Percentiles rank a stretch among this genome's conserved stretches.
These are phyloP conservation scores for Hirtodrosophila histrioides DNA, from an alignment of 2,888 invertebrate genomes.

Conservation along the genomic window DNA sequence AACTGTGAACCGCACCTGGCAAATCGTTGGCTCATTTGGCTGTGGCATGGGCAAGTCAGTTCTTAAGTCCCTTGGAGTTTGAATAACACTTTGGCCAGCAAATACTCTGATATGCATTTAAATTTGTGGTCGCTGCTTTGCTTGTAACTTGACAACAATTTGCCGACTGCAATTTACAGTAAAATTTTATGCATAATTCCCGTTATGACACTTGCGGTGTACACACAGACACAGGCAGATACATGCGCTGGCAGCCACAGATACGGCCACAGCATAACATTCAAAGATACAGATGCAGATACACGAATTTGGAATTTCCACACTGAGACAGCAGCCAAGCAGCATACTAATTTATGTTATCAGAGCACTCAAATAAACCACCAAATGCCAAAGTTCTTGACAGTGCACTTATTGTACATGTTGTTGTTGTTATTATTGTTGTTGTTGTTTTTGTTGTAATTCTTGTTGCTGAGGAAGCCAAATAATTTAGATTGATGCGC, in stretches of 20 bases:
- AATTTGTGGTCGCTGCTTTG: slow-evolving; percentile 46
- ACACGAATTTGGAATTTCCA: slow-evolving; percentile 19
- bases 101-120: slow-evolving; percentile 52
- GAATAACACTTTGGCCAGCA: slow-evolving; percentile 22
- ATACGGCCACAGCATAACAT: slow-evolving; percentile 19
- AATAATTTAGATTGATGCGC: slow-evolving; percentile 49
- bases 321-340: slow-evolving; percentile 20
- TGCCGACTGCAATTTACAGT: slow-evolving; percentile 67
- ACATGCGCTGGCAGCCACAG: slow-evolving; percentile 31
- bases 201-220: slow-evolving; percentile 70
- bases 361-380: slow-evolving; percentile 43
- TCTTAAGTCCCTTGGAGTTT: slow-evolving; percentile 35
- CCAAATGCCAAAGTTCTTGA: slow-evolving; percentile 47
- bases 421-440: slow-evolving; percentile 1
- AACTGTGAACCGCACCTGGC: slow-evolving; percentile 31
- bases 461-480: slow-evolving; percentile 17
- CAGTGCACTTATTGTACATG: slow-evolving; percentile 21
- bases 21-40: slow-evolving; percentile 47
- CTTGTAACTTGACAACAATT: slow-evolving; percentile 56
- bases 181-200: slow-evolving; percentile 73
- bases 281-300: slow-evolving; percentile 19
- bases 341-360: slow-evolving; percentile 62
- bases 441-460: not conserved
- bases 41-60: slow-evolving; percentile 25
- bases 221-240: slow-evolving; percentile 22